A percentile compares a stretch with the other conserved stretches of the same genome.
Conservation (phyloP, 2,797 vertebrate genomes). For the Silurus aristotelis region DNA sequence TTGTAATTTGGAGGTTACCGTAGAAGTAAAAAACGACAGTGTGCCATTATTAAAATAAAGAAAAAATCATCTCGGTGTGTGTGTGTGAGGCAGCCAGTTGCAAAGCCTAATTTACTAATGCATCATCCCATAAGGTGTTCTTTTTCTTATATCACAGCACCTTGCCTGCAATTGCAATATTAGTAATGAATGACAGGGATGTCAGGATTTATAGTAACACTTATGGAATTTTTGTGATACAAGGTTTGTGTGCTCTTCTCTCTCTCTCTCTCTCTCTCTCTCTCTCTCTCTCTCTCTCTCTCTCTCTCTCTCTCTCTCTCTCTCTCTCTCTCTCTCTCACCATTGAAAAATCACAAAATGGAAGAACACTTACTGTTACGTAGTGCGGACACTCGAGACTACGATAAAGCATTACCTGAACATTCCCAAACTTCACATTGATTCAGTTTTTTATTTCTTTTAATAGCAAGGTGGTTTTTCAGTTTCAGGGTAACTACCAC, state of each 20-base stretch:
- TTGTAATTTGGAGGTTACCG: neutral
- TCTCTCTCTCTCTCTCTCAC: neutral
- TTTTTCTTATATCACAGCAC: neutral
- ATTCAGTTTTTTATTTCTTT: too few species aligned
- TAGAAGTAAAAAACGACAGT: too few species aligned
- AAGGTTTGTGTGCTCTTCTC: neutral
- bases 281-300: neutral
- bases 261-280: neutral
- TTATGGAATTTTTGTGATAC: neutral
- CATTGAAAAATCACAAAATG: neutral
- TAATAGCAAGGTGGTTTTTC: too few species aligned
- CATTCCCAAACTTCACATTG: neutral
- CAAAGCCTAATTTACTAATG: too few species aligned
- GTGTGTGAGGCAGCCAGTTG: neutral
- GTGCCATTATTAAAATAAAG: too few species aligned
- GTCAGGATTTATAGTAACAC: neutral
- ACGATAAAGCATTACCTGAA: neutral
- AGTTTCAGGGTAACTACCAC: too few species aligned
- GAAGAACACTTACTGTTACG: neutral
- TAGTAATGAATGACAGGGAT: too few species aligned
- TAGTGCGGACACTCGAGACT: neutral
- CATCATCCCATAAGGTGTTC: neutral
- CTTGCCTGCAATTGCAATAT: neutral
- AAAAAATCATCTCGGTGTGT: neutral
- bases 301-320: neutral